Evolutionary conservation across 2,113 vertebrate genomes (phyloP).

Genomic region (Acanthisitta chloris): DNA sequence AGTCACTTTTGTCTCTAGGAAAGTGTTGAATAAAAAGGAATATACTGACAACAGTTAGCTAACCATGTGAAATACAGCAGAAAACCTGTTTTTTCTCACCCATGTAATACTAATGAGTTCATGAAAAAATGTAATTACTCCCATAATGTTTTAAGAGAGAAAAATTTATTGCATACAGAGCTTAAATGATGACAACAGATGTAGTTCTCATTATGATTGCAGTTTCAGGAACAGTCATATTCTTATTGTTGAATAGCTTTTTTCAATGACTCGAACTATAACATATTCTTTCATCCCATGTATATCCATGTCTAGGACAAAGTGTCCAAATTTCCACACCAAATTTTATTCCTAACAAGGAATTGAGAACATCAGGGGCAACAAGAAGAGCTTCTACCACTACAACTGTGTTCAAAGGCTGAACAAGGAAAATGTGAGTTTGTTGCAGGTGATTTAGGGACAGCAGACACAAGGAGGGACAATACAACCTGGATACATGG

Average conservation of each 20-base stretch:
- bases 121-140: not conserved
- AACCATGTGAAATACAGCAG: not conserved
- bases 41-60: not conserved
- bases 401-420: not conserved
- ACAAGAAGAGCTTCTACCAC: not conserved
- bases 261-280: not conserved
- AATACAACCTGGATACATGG: not conserved
- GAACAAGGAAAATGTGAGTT: accelerated
- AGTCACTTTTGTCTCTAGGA: not conserved
- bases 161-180: not conserved
- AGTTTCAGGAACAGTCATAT: not conserved
- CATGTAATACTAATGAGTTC: not conserved
- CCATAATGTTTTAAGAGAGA: not conserved
- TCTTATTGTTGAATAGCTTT: not conserved
- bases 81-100: not conserved
- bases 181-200: not conserved
- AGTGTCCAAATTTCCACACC: not conserved
- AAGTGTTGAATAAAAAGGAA: not conserved
- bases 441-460: not conserved
- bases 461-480: not conserved
- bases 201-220: not conserved
- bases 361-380: not conserved
- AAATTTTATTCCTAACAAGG: not conserved
- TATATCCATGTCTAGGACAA: not conserved
- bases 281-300: not conserved